Evolutionary conservation across 1,140 invertebrate species (phyloP), one percentile per base, ranked within the genome.

Genomic region (Riptortus pedestris): DNA sequence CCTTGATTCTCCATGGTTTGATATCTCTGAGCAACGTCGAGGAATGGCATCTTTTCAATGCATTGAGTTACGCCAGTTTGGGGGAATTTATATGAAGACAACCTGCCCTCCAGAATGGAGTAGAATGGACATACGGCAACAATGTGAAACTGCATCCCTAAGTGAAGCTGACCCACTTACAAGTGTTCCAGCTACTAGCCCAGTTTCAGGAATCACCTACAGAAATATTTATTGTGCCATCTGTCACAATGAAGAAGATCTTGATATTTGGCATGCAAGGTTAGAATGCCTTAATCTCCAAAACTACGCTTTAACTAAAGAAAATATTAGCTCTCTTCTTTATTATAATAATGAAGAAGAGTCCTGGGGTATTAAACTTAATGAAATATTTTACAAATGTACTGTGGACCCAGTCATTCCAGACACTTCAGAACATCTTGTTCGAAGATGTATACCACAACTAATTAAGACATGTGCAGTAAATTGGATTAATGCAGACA

Each of bases 221-320:
- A 74, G 74, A 57, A 84, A 83, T 67, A 71, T 75, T 22, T 78
- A 75, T 71, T 84, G 82, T 67, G 80, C 81, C 0, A 61, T 76
- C 4, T 84, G 82, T 67, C 78, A 83, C 70, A 70, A 72, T 1
- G 76, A 77, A 58, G 63, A 66, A 0, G 33, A 65, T 1, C 48
- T 73, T 1, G 69, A 70, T 20, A 45, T 73, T 45, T 81, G 80
- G 79, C 72, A 69, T n/a, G 74, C 75, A 2, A 65, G 74, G 24
- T 57, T 79, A 1, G 74, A 77, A 66, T 79, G 77, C 67, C 71
- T 72, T 7, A 68, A 70, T 1, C 47, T 76, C 1, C 63, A 59
- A 24, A 27, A 60, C 38, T 48, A 66, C 29, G 64, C 67, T 45
- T 28, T 68, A 12, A 67, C 65, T 7, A 27, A 57, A 26, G 61